Evolutionary conservation across 2,888 invertebrate species (phyloP), one percentile per base, ranked within the genome.

Genomic region (Epirrhoe alternata): DNA sequence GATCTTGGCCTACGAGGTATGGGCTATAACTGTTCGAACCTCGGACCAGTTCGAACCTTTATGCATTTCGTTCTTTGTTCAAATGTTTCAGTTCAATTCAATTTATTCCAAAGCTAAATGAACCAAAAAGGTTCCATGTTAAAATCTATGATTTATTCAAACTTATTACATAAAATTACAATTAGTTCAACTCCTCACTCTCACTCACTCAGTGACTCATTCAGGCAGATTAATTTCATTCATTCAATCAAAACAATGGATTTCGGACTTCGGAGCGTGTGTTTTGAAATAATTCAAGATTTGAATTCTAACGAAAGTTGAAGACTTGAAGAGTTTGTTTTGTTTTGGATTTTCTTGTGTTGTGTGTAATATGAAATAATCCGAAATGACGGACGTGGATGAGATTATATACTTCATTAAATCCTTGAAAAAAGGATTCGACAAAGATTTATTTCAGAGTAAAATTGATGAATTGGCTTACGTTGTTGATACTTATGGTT

Each of bases 331-430:
- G n/a, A n/a, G n/a, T n/a, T n/a, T n/a, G n/a, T n/a, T 16, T 47
- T 47, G 47, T 12, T 51, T 51, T 10, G 30, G 30, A n/a, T 51
- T 17, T 12, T 24, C n/a, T 30, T 30, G 24, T 24, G 24, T 24
- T 24, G 24, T 24, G 24, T 24, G 51, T 51, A 30, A 51, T 30
- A 14, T 14, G 38, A 31, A 16, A 6, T 6, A 45, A 30, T 30
- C 38, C 33, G 31, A 47, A 42, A 92, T 92, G 91, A 70, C 84
- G 3, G 88, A 92, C 56, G 86, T 90, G 0, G 87, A 89, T 10
- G 90, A 93, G 66, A 88, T 93, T 62, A 89, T 93, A 66, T 82
- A 88, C 61, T 93, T 88, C 73, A 86, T 92, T 45, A 89, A 88
- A 73, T 84, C 89, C 1, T 73, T 93, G 57, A 90, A 86, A 64